Base-by-base conservation (phyloP, 2,797 vertebrate species). In the Loris lydekkerianus region DNA sequence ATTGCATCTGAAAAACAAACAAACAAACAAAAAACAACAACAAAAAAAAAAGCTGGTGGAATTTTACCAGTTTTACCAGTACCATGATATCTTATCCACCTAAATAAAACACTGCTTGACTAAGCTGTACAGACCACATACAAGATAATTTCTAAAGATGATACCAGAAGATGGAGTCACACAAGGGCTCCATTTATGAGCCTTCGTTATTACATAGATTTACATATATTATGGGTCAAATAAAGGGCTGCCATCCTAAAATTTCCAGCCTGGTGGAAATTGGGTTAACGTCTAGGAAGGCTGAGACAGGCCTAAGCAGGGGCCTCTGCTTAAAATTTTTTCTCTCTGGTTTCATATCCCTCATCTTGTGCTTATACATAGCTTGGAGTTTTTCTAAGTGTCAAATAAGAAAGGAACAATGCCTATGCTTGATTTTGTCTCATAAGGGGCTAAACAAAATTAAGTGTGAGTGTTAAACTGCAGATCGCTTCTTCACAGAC, bases 51-150 rank as follows among this genome's bases (percentile, higher is more conserved):
- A 20, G 3, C 20, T 25, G 9, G 60, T 77, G 43, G 78, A 82
- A 58, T 90, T 93, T 91, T 46, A 89, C 34, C 34, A 34, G 34
- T 34, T 34, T 34, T 34, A 34, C 34, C 0, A 5, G 34, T 67
- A 78, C 70, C 25, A 2, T 29, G 70, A 10, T 56, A 69, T 86
- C 53, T 34, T 58, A 61, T 34, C 15, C 21, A 49, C 21, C 58
- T 65, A 94, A 70, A 63, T 72, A 46, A 96, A 72, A 86, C 69
- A 21, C 15, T 49, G 65, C 63, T 94, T 72, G 61, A 40, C 8
- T 34, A 37, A 67, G 56, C 27, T 10, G 43, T 83, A 58, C 89
- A 90, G 49, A 87, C n/a, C 25, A 82, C 11, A 61, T 17, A 83
- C 20, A 31, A 61, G 76, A n/a, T 70, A 49, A 85, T 10, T 69